phyloP scores from a whole-genome alignment of 53 echinoderm and acorn worm species.

The Hippasteria phrygiana region DNA sequence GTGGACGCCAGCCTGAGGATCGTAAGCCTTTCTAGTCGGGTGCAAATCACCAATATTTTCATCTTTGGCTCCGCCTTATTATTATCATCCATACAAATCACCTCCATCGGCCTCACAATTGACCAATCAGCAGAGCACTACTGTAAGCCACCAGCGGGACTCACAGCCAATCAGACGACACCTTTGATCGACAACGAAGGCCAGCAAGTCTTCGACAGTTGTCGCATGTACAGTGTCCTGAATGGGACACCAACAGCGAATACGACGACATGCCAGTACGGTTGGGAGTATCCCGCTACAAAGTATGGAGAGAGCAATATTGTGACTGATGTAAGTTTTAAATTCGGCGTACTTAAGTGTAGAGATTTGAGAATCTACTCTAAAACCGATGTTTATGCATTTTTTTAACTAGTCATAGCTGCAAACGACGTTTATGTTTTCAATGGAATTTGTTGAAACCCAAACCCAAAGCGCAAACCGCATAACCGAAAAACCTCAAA shows the following conservation, averaged over 20 bases:
- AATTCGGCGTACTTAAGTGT: too few species aligned
- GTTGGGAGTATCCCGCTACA: background rate
- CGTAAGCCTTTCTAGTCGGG: background rate
- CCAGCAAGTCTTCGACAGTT: background rate
- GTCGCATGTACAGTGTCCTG: background rate
- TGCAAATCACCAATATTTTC: background rate
- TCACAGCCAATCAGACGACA: background rate
- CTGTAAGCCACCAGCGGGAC: background rate
- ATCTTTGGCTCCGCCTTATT: background rate
- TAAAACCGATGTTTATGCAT: background rate
- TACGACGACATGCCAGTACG: background rate
- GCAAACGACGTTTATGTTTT: background rate
- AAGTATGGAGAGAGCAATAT: background rate
- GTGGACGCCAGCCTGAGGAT: constrained; percentile 10
- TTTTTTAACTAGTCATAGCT: background rate
- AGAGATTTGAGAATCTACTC: too few species aligned
- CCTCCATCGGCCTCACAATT: background rate
- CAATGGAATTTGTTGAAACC: background rate
- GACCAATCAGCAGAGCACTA: background rate
- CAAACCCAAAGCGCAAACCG: too few species aligned
- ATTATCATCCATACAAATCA: background rate
- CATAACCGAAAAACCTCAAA: too few species aligned
- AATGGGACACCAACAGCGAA: background rate
- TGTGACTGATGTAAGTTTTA: background rate
- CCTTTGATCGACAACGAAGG: background rate